phyloP scores from a whole-genome alignment of 2,888 invertebrate genomes.

The Polia nebulosa region DNA sequence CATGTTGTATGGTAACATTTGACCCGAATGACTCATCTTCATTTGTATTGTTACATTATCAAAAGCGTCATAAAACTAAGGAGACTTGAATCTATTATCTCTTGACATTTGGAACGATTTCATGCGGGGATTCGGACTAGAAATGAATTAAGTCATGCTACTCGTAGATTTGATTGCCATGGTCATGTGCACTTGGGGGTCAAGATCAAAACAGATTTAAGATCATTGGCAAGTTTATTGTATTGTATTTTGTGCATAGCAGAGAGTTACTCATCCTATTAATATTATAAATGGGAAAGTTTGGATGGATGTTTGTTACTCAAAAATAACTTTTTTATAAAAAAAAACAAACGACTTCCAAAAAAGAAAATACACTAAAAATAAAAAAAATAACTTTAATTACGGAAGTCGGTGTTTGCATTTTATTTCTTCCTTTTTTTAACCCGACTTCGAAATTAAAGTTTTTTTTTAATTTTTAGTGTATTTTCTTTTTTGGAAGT shows the following conservation, averaged over 20 bases:
- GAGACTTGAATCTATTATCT: constrained; percentile 34
- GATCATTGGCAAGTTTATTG: constrained; percentile 9
- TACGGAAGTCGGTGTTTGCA: no score
- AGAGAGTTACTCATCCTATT: not conserved
- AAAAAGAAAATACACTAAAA: no score
- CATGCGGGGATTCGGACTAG: constrained; percentile 17
- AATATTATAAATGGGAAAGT: no score
- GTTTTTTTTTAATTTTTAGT: no score
- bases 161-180: constrained; percentile 7
- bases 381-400: no score
- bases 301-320: no score
- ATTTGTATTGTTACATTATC: constrained; percentile 36
- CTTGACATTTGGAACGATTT: constrained; percentile 15
- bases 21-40: constrained; percentile 57
- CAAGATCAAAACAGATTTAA: constrained; percentile 5
- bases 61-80: constrained; percentile 44
- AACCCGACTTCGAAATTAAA: no score
- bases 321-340: no score
- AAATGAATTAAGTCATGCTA: constrained; percentile 12
- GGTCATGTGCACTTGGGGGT: constrained; percentile 5
- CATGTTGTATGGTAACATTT: constrained; percentile 53
- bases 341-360: no score
- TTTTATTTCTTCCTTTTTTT: no score
- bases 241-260: not conserved
- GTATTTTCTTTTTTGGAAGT: no score